phyloP scores from a whole-genome alignment of 2,797 vertebrate species.

The Cacajao melanocephalus region DNA sequence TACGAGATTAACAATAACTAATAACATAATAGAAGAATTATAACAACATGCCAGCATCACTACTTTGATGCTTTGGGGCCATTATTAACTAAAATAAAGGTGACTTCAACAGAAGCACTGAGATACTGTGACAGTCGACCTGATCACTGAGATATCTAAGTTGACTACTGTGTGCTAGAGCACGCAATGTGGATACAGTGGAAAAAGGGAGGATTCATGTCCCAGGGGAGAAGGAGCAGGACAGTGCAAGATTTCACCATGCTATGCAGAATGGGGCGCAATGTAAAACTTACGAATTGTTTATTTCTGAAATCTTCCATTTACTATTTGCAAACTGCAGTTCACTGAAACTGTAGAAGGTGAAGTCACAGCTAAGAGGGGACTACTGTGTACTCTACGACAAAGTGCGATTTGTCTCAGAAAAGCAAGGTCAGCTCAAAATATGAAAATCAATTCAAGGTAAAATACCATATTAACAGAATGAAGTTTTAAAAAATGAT shows the following conservation, averaged over 20 bases:
- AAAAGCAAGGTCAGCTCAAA: background rate
- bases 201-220: background rate
- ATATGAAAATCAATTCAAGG: background rate
- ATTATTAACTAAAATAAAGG: background rate
- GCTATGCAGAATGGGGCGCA: background rate
- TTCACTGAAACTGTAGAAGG: background rate
- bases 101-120: background rate
- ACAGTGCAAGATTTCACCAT: background rate
- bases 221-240: background rate
- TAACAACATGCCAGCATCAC: background rate
- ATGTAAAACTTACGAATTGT: background rate
- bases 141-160: background rate
- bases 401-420: background rate
- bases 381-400: background rate
- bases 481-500: background rate
- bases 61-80: background rate
- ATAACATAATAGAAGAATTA: background rate
- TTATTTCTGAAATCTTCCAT: background rate
- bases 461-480: background rate
- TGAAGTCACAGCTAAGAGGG: background rate
- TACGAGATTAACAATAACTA: background rate
- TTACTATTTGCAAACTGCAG: background rate
- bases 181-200: background rate
- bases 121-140: background rate
- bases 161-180: background rate